Conservation (phyloP, 2,888 invertebrate genomes). For the Vesta saturnalis region DNA sequence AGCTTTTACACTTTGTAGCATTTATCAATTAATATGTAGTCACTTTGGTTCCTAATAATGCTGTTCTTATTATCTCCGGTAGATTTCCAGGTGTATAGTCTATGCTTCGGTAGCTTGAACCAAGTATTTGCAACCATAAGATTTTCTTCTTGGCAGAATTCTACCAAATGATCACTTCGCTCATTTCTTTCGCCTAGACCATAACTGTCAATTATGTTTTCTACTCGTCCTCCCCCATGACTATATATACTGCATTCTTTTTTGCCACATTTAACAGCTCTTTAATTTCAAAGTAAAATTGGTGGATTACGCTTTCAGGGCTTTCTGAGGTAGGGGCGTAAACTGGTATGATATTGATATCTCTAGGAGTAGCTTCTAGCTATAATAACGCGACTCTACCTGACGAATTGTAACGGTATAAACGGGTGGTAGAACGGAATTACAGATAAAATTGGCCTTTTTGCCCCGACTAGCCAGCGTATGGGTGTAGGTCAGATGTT, state of each 20-base stretch:
- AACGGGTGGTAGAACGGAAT: too few species aligned
- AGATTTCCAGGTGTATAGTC: neutral
- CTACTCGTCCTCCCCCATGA: neutral
- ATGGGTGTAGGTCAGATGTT: too few species aligned
- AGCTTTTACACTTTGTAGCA: neutral
- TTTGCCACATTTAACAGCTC: too few species aligned
- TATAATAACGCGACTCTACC: neutral
- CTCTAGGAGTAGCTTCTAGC: neutral
- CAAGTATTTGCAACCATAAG: neutral
- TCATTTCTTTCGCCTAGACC: neutral
- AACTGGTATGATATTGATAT: neutral
- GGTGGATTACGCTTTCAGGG: too few species aligned
- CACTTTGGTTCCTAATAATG: neutral
- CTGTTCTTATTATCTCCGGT: neutral
- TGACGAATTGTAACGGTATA: too few species aligned
- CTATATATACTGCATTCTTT: too few species aligned
- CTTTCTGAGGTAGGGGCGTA: neutral
- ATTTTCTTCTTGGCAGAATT: neutral
- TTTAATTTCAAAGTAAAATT: too few species aligned
- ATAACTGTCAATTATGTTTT: constrained; percentile 3
- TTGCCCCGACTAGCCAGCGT: too few species aligned
- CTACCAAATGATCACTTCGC: neutral
- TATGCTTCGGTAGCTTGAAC: neutral
- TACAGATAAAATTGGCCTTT: too few species aligned
- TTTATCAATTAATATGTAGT: constrained; percentile 5